These are phyloP conservation scores for Arrhopalites spinosus DNA, from an alignment of 2,888 invertebrate species.

Conservation along the genomic window DNA sequence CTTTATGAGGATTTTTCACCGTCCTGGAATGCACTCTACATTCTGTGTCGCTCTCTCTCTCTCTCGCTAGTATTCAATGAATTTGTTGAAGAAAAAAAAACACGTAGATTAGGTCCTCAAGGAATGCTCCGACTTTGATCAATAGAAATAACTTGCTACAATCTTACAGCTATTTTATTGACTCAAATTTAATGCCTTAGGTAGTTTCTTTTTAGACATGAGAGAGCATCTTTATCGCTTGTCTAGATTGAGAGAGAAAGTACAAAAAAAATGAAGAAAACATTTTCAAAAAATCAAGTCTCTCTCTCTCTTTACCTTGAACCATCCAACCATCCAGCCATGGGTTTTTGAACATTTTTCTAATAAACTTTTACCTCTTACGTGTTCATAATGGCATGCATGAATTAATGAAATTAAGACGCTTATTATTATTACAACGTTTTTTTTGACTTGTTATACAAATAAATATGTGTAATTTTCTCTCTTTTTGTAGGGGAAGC, in stretches of 20 bases:
- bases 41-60: background rate
- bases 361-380: background rate
- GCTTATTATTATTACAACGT: background rate
- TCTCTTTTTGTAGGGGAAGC: too few relatives aligned
- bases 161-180: conserved; percentile 32
- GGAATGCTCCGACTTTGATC: conserved; percentile 21
- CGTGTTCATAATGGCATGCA: background rate
- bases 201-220: background rate
- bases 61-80: background rate
- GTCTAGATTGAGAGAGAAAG: too few relatives aligned
- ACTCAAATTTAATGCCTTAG: conserved; percentile 29
- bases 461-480: too few relatives aligned
- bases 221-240: background rate
- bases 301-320: background rate
- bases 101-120: conserved; percentile 10
- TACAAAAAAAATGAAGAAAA: too few relatives aligned
- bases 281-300: too few relatives aligned
- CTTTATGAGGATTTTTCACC: background rate
- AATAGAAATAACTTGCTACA: conserved; percentile 27
- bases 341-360: too few relatives aligned
- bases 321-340: background rate
- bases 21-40: conserved; percentile 9
- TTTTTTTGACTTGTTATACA: background rate
- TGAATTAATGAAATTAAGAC: background rate
- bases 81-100: background rate